Conservation (phyloP, 1,140 invertebrate species). For the Camponotus vicinus region DNA sequence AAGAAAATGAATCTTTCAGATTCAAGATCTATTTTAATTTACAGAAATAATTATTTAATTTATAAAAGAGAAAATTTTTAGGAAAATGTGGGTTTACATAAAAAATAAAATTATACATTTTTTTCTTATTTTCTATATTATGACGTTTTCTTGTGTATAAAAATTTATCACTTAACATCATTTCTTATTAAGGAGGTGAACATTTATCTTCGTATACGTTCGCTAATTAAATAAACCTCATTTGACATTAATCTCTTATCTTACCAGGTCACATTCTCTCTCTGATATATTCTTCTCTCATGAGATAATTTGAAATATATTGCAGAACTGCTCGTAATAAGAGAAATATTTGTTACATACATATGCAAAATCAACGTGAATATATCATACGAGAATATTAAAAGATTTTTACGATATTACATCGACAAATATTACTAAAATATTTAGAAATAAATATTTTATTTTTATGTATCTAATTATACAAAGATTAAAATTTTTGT, state of each 20-base stretch:
- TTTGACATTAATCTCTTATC: not conserved
- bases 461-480: no score
- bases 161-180: not conserved
- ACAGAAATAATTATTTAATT: not conserved
- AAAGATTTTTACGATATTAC: no score
- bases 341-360: not conserved
- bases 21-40: conserved; percentile 3
- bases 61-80: not conserved
- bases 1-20: not conserved
- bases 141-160: not conserved
- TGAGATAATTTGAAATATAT: not conserved
- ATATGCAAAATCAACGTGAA: not conserved
- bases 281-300: not conserved
- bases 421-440: no score
- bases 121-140: not conserved
- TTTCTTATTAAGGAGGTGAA: not conserved
- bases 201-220: not conserved
- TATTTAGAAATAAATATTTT: no score
- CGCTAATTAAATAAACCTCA: not conserved
- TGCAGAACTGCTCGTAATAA: not conserved
- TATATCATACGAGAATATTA: not conserved
- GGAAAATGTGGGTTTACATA: not conserved
- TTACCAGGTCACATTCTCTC: not conserved
- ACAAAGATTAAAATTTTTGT: no score
- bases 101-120: not conserved